Conservation (phyloP, 2,888 invertebrate genomes). For the Pelosia muscerda region DNA sequence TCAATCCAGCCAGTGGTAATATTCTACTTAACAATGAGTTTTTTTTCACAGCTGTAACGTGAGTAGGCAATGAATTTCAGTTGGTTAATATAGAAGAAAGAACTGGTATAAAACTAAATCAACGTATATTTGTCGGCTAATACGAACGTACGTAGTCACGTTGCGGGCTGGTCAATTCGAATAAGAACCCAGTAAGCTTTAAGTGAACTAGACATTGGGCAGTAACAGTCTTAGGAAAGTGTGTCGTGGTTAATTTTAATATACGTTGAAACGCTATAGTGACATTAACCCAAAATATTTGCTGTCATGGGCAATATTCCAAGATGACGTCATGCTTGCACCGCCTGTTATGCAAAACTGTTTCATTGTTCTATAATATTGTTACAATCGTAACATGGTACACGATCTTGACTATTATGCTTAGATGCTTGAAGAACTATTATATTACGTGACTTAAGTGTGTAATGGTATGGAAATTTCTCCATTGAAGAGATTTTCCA, state of each 20-base stretch:
- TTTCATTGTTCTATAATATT: conserved; percentile 28
- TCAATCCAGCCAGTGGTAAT: neutral
- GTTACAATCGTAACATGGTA: neutral
- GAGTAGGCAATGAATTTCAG: too few species aligned
- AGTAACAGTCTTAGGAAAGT: conserved; percentile 62
- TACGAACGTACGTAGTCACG: too few species aligned
- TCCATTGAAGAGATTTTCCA: neutral
- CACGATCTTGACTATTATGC: neutral
- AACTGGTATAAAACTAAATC: too few species aligned
- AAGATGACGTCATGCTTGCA: conserved; percentile 59
- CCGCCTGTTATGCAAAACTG: conserved; percentile 31
- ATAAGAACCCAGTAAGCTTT: conserved; percentile 13
- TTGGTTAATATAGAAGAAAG: too few species aligned
- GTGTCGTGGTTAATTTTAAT: conserved; percentile 63
- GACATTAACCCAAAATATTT: conserved; percentile 56
- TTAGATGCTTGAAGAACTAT: neutral
- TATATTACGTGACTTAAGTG: neutral
- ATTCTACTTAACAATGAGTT: too few species aligned
- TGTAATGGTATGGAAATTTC: neutral
- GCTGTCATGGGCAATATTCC: conserved; percentile 70
- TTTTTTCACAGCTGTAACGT: too few species aligned
- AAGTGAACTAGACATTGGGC: conserved; percentile 81
- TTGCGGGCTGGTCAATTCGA: too few species aligned
- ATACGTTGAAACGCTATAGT: conserved; percentile 53
- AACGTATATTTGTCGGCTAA: too few species aligned